A percentile compares a stretch with the other conserved stretches of the same genome.
Conservation (phyloP, 2,113 vertebrate species). For the Ptyas mucosa region DNA sequence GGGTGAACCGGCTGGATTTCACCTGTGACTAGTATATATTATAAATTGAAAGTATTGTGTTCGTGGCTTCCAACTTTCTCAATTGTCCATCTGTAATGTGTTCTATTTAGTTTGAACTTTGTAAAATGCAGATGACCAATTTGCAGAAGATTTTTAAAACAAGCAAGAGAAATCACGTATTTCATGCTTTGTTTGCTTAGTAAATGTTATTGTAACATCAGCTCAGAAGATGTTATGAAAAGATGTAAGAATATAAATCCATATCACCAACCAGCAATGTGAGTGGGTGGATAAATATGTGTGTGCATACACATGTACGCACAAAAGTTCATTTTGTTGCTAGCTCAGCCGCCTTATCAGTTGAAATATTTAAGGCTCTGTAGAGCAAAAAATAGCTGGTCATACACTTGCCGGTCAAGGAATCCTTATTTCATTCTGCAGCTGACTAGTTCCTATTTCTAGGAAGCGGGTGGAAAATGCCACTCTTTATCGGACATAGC, state of each 20-base stretch:
- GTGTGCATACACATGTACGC: background rate
- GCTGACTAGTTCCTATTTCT: background rate
- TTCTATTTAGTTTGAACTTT: background rate
- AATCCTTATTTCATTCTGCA: constrained; percentile 37
- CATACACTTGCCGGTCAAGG: constrained; percentile 39
- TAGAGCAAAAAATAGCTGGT: constrained; percentile 48
- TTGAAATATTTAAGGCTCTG: constrained; percentile 4
- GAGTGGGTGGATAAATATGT: background rate
- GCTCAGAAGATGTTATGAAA: background rate
- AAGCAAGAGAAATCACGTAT: background rate
- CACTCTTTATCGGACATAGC: background rate
- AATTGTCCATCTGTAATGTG: background rate
- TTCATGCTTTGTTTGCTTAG: background rate
- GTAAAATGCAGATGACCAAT: background rate
- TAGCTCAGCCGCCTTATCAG: constrained; percentile 11
- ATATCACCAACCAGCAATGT: background rate
- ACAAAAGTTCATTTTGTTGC: background rate
- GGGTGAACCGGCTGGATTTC: too few species aligned
- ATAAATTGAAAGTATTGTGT: background rate
- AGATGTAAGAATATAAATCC: background rate
- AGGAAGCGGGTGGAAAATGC: background rate
- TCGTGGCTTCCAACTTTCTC: background rate
- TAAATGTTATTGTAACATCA: background rate
- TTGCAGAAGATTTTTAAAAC: background rate
- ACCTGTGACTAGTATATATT: background rate